Conservation (phyloP, 2,113 vertebrate species). For the Nansenia antarctica region DNA sequence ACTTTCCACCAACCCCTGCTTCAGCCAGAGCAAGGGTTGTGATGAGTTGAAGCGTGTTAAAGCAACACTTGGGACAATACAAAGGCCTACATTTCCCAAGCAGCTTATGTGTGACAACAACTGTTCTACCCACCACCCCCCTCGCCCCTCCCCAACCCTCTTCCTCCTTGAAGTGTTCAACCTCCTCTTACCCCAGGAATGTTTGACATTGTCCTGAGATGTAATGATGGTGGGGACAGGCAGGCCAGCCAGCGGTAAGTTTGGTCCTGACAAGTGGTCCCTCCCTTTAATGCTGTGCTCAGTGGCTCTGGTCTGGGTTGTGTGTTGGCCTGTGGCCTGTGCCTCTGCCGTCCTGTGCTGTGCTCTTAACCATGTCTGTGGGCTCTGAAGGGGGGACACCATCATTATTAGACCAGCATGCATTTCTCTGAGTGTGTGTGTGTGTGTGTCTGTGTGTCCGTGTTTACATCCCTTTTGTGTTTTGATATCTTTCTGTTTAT, state of each 20-base stretch:
- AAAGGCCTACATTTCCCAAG: conserved; percentile 48
- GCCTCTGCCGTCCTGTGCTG: conserved; percentile 58
- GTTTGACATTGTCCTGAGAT: conserved; percentile 74
- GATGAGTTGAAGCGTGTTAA: conserved; percentile 37
- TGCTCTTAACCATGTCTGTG: conserved; percentile 52
- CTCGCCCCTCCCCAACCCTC: conserved; percentile 27
- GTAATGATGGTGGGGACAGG: conserved; percentile 77
- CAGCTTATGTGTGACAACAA: conserved; percentile 48
- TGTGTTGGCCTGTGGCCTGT: conserved; percentile 52
- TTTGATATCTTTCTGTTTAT: conserved; percentile 54
- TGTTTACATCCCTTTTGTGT: conserved; percentile 54
- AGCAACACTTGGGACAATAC: conserved; percentile 51
- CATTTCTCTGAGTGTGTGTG: conserved; percentile 48
- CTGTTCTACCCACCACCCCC: conserved; percentile 40
- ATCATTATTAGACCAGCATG: conserved; percentile 68
- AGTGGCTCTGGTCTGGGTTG: conserved; percentile 49
- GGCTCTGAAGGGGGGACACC: conserved; percentile 64
- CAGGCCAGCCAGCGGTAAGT: conserved; percentile 65
- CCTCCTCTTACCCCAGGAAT: conserved; percentile 58
- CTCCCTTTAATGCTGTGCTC: conserved; percentile 49
- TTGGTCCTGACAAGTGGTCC: conserved; percentile 66
- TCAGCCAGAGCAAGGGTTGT: conserved; percentile 9
- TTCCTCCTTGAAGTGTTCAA: conserved; percentile 47
- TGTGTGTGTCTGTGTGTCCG: conserved; percentile 45
- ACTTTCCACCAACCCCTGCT: conserved; percentile 1